These are phyloP conservation scores for Onychomys torridus DNA, from an alignment of 2,797 vertebrate species.

Conservation along the genomic window DNA sequence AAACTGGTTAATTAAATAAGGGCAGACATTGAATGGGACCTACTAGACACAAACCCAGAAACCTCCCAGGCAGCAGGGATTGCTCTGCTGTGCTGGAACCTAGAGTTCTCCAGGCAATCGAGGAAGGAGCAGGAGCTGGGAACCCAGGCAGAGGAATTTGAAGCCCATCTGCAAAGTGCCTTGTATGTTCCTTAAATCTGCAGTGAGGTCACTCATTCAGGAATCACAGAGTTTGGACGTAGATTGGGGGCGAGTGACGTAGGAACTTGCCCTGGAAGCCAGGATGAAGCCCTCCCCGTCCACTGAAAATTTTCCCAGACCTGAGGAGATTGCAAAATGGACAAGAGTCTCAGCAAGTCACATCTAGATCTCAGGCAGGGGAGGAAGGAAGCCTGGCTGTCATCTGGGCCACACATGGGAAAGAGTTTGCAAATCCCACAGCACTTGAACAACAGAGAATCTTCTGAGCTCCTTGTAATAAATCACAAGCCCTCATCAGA, in stretches of 20 bases:
- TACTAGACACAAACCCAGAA: background rate
- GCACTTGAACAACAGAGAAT: background rate
- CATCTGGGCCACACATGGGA: background rate
- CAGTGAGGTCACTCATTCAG: background rate
- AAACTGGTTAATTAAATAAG: too few species aligned
- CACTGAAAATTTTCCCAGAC: background rate
- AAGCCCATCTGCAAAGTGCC: background rate
- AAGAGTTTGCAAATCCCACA: background rate
- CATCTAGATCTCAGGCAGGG: background rate
- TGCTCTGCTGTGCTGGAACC: background rate
- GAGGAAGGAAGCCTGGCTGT: background rate
- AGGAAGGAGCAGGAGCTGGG: background rate
- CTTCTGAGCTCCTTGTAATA: background rate
- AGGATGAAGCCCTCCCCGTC: background rate
- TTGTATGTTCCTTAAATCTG: background rate
- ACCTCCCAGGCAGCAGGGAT: background rate
- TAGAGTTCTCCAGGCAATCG: background rate
- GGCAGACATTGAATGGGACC: too few species aligned
- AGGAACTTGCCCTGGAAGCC: background rate
- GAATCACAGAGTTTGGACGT: accelerated
- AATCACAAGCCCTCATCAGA: background rate
- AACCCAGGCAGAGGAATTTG: background rate
- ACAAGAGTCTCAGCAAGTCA: background rate
- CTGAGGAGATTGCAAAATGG: background rate
- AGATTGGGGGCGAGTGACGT: background rate